Percentiles rank a stretch among this genome's conserved stretches.
Conservation (phyloP, 1,140 invertebrate genomes). For the Tetraneura akinire region DNA sequence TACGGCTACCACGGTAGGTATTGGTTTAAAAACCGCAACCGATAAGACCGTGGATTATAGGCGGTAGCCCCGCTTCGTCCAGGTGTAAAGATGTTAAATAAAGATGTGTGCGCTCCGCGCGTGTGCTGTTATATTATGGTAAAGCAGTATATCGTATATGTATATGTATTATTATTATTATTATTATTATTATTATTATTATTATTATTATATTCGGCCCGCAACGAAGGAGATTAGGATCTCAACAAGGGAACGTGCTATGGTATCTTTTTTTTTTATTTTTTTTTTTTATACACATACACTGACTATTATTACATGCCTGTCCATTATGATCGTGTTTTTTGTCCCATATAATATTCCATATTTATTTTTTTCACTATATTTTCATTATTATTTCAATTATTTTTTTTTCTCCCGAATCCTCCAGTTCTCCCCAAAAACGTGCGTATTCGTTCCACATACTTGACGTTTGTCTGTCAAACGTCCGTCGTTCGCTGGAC, state of each 20-base stretch:
- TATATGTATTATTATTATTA: background rate
- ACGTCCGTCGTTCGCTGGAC: background rate
- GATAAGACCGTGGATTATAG: conserved; percentile 40
- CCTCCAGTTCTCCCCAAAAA: background rate
- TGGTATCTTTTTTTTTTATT: conserved; percentile 32
- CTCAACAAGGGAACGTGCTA: conserved; percentile 41
- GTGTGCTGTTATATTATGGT: background rate
- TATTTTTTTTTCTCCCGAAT: background rate
- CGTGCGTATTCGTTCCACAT: conserved; percentile 42
- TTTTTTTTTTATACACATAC: conserved; percentile 20
- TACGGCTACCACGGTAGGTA: conserved; percentile 13
- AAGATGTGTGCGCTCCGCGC: conserved; percentile 34
- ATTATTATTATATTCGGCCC: conserved; percentile 17
- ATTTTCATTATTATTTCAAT: conserved; percentile 15
- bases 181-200: background rate
- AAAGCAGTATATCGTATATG: background rate
- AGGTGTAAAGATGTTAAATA: conserved; percentile 50
- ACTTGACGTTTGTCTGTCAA: conserved; percentile 45
- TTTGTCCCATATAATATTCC: too few relatives aligned
- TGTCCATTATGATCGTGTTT: conserved; percentile 48
- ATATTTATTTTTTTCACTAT: background rate
- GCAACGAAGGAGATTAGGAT: conserved; percentile 48
- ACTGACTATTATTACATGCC: conserved; percentile 43
- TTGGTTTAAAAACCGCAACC: conserved; percentile 51
- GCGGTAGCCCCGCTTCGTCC: conserved; percentile 25